Conservation (phyloP, 2,113 vertebrate species). For the Ancistrus triradiatus region DNA sequence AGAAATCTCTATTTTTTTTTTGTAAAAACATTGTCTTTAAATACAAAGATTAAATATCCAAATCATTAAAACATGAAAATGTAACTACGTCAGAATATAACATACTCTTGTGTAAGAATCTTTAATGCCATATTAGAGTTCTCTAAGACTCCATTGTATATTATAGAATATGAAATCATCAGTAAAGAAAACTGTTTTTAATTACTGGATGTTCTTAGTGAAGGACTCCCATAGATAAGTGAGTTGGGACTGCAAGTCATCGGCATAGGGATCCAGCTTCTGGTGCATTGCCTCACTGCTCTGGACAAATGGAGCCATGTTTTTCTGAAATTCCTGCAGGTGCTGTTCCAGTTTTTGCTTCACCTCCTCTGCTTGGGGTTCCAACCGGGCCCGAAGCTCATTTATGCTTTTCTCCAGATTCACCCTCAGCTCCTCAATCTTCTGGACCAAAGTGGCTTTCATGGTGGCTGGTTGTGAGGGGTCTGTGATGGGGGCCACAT, state of each 20-base stretch:
- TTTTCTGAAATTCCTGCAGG: constrained; percentile 56
- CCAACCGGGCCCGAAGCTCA: constrained; percentile 50
- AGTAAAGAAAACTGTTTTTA: background rate
- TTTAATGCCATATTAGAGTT: too few species aligned
- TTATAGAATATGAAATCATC: background rate
- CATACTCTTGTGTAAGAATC: too few species aligned
- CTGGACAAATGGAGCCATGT: constrained; percentile 52
- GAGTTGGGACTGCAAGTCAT: constrained; percentile 52
- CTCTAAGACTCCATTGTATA: too few species aligned
- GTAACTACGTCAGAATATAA: too few species aligned
- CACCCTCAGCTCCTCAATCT: constrained; percentile 48
- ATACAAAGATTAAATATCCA: too few species aligned
- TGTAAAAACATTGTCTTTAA: too few species aligned
- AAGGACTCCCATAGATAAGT: constrained; percentile 51
- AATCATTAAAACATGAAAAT: too few species aligned
- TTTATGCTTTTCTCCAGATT: constrained; percentile 38
- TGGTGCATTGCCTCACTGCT: constrained; percentile 53
- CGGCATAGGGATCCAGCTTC: constrained; percentile 43
- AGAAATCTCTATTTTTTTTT: too few species aligned
- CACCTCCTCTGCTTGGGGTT: constrained; percentile 45
- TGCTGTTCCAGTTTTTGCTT: constrained; percentile 53
- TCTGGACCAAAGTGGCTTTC: constrained; percentile 39
- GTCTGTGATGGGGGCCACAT: constrained; percentile 49
- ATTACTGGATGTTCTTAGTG: constrained; percentile 48
- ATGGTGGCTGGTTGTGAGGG: constrained; percentile 48